Evolutionary conservation across 2,888 invertebrate genomes (phyloP), one percentile per base, ranked within the genome.

Genomic region (Oxystoma pomonae): DNA sequence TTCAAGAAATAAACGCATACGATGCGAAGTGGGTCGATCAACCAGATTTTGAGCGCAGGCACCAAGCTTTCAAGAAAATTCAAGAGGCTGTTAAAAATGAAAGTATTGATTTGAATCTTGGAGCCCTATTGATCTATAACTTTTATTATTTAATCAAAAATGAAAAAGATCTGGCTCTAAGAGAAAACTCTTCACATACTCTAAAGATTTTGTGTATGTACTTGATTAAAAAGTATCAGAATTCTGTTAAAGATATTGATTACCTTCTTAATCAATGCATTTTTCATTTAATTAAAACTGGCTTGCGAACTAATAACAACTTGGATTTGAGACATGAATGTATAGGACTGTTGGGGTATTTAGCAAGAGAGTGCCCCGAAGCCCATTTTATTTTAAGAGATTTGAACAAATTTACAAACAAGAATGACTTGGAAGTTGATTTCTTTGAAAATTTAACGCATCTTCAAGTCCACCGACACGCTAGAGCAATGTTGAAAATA

Each of bases 361-460:
- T 96, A 76, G 85, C 89, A 0, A 84, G 90, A 69, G 88, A 91
- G 76, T 91, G 91, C 75, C 82, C 88, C 0, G 84, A 86, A 0
- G 82, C 86, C 0, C 90, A 93, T 77, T 86, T 87, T 1, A 85
- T 92, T 0, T 78, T 94, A 1, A 82, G 84, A 17, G 92, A 94
- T 80, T 80, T 93, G 61, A 82, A 86, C n/a, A 80, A 83, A 49
- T 80, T 92, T 35, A 83, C 87, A 0, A 89, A 90, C 73, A 84
- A 87, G 77, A 81, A 79, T 57, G 95, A 98, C 76, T 78, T 84
- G 7, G 96, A 98, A 78, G 89, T 91, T 0, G 97, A 98, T 79
- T 96, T 98, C 84, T 98, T 96, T 76, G 93, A 94, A 74, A 98
- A 97, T 76, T 87, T 96, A 74, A 87, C 87, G 20, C 97, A 98